These are phyloP conservation scores for Brevipalpus yothersi DNA, from an alignment of 1,140 invertebrate genomes.

Conservation along the genomic window DNA sequence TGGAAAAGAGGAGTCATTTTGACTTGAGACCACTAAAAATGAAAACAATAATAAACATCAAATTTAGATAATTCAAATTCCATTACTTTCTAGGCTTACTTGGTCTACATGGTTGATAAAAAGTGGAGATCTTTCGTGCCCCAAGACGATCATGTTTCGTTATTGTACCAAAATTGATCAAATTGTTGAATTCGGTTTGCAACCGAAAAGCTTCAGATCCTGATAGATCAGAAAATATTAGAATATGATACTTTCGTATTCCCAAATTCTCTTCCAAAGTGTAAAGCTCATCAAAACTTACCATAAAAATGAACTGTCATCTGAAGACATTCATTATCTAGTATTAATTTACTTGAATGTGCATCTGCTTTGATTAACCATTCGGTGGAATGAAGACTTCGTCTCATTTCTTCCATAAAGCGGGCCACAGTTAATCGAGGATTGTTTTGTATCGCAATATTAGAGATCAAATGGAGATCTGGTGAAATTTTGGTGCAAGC, in stretches of 20 bases:
- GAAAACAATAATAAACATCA: background rate
- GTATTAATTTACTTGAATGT: conserved; percentile 44
- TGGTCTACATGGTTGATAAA: conserved; percentile 14
- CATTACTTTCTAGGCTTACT: conserved; percentile 2
- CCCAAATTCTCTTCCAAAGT: no score
- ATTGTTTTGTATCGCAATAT: conserved; percentile 57
- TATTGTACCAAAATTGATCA: conserved; percentile 15
- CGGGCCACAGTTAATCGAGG: conserved; percentile 53
- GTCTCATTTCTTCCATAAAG: conserved; percentile 55
- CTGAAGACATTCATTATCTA: conserved; percentile 57
- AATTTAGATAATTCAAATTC: background rate
- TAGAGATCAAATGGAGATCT: conserved; percentile 70
- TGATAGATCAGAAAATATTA: no score
- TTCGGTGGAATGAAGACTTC: conserved; percentile 56
- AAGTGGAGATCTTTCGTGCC: conserved; percentile 10
- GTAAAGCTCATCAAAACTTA: conserved; percentile 14
- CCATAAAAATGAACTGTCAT: conserved; percentile 62
- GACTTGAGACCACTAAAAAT: conserved; percentile 14
- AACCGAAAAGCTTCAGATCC: conserved; percentile 11
- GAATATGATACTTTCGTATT: no score
- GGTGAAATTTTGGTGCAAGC: conserved; percentile 76
- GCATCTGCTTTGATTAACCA: conserved; percentile 62
- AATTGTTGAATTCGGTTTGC: conserved; percentile 16
- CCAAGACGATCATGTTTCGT: conserved; percentile 6
- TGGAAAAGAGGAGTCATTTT: background rate